Conservation (phyloP, 2,113 vertebrate genomes). For the Cygnus atratus region DNA sequence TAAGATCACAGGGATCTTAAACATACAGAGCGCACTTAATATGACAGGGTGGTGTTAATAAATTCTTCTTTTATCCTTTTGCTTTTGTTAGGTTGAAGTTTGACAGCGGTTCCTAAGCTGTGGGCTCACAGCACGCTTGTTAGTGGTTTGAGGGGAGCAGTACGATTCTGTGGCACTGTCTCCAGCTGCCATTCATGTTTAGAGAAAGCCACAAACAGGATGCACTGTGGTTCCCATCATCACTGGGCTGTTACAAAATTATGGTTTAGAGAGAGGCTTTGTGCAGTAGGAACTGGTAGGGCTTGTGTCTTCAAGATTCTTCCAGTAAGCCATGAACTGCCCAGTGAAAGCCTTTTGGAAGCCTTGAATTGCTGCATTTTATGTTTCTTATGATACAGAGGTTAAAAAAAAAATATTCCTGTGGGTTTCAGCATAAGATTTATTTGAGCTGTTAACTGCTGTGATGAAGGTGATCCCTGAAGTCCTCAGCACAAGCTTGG, state of each 20-base stretch:
- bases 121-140: not conserved
- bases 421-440: not conserved
- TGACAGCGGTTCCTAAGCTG: not conserved
- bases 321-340: not conserved
- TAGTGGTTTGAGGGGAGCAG: not conserved
- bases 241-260: not conserved
- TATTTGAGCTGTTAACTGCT: not conserved
- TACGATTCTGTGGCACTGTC: not conserved
- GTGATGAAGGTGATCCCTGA: conserved; percentile 30
- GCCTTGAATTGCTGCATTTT: not conserved
- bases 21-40: not conserved
- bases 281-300: not conserved
- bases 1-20: not conserved
- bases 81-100: not conserved
- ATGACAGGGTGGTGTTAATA: not conserved
- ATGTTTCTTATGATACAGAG: not conserved
- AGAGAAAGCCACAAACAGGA: not conserved
- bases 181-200: not conserved
- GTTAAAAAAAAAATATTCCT: not conserved
- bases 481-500: conserved; percentile 24
- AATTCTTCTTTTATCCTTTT: not conserved
- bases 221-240: accelerated
- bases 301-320: not conserved
- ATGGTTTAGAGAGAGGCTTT: not conserved
- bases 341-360: not conserved